phyloP scores from a whole-genome alignment of 2,888 invertebrate genomes.

The Eristalis intricaria region DNA sequence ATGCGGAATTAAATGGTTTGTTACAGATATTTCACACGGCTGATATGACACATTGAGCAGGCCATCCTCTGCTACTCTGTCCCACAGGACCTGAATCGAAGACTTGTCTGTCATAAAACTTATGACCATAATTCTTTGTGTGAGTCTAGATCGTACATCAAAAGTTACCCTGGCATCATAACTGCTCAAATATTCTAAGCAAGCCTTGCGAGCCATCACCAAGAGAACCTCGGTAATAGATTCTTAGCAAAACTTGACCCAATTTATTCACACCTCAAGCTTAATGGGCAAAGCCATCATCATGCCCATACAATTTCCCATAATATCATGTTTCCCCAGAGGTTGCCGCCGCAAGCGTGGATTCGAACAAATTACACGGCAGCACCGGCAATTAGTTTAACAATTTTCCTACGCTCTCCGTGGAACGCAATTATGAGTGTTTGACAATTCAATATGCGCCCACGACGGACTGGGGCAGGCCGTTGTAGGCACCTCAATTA shows the following conservation, averaged over 20 bases:
- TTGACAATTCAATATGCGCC: conserved; percentile 54
- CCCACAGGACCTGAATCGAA: too few relatives aligned
- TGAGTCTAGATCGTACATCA: too few relatives aligned
- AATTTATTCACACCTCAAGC: neutral
- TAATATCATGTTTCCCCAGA: neutral
- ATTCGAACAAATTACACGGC: conserved; percentile 22
- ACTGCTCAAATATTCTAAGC: too few relatives aligned
- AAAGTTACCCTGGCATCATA: too few relatives aligned
- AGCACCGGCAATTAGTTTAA: conserved; percentile 43
- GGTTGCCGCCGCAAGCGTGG: neutral
- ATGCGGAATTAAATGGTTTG: too few relatives aligned
- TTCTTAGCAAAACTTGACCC: neutral
- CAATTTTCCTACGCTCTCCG: conserved; percentile 8
- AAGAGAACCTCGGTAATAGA: too few relatives aligned
- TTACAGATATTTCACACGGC: too few relatives aligned
- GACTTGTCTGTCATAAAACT: too few relatives aligned
- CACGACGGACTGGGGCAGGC: neutral
- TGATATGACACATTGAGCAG: too few relatives aligned
- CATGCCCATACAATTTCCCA: neutral
- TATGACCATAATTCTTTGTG: too few relatives aligned
- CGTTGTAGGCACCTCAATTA: conserved; percentile 30
- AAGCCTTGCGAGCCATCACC: too few relatives aligned
- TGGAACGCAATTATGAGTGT: conserved; percentile 24
- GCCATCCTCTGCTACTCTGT: too few relatives aligned
- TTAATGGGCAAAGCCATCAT: neutral